phyloP scores from a whole-genome alignment of 2,797 vertebrate species.

The Coranthus polyacanthus region DNA sequence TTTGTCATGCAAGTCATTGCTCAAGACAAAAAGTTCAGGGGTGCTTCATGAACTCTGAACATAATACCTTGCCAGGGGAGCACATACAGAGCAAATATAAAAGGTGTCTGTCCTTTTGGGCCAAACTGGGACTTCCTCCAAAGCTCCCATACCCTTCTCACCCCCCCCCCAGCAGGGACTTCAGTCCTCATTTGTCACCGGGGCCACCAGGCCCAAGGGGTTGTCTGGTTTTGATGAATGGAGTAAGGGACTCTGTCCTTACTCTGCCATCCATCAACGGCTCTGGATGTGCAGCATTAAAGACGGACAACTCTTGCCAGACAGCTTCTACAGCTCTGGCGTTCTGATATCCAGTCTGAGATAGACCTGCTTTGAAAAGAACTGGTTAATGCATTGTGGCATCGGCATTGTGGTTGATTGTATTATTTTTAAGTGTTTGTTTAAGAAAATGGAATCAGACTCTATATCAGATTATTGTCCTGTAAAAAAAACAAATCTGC shows the following conservation, averaged over 20 bases:
- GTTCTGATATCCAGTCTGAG: conserved; percentile 16
- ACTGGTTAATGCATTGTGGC: too few species aligned
- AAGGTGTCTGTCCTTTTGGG: conserved; percentile 45
- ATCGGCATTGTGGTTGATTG: too few species aligned
- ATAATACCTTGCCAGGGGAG: conserved; percentile 49
- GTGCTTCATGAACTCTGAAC: conserved; percentile 64
- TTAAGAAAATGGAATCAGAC: too few species aligned
- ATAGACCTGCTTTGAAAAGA: conserved; percentile 15
- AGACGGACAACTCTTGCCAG: conserved; percentile 47
- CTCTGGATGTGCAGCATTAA: conserved; percentile 53
- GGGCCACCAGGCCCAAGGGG: conserved; percentile 62
- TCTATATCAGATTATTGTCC: too few species aligned
- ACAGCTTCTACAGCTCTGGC: conserved; percentile 12
- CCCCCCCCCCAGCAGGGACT: conserved; percentile 39
- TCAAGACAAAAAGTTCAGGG: conserved; percentile 65
- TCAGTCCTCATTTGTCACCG: conserved; percentile 73
- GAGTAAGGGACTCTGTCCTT: conserved; percentile 56
- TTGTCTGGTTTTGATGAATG: conserved; percentile 78
- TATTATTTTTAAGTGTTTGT: too few species aligned
- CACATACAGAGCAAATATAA: conserved; percentile 53
- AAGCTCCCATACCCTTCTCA: conserved; percentile 32
- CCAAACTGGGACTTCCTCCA: conserved; percentile 53
- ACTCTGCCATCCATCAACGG: conserved; percentile 72
- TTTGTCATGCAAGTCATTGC: conserved; percentile 73
- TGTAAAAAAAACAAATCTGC: too few species aligned